These are phyloP conservation scores for Acanthurus tractus DNA, from an alignment of 2,797 vertebrate genomes.

Conservation along the genomic window DNA sequence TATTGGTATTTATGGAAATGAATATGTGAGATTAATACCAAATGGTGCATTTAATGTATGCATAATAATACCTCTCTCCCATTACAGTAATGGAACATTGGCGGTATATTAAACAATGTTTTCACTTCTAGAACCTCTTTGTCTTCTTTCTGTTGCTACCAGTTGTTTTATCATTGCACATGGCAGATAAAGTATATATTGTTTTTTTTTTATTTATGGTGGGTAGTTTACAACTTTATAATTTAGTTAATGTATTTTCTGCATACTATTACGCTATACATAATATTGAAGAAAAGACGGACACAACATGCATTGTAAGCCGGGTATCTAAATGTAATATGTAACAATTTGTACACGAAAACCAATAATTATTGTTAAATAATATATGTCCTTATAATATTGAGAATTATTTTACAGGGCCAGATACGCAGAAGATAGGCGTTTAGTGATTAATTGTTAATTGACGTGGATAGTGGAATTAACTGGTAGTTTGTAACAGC, in stretches of 20 bases:
- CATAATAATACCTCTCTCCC: fast-evolving
- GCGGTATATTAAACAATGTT: neutral
- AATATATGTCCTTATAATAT: too few species aligned
- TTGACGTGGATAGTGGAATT: too few species aligned
- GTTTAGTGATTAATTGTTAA: too few species aligned
- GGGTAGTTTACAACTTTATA: neutral
- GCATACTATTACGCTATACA: neutral
- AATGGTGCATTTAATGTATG: slow-evolving; percentile 20
- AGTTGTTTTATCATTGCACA: neutral
- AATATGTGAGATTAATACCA: slow-evolving; percentile 11
- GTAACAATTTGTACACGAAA: too few species aligned
- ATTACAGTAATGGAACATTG: neutral
- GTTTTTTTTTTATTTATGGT: neutral
- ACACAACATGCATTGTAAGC: too few species aligned
- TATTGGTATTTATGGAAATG: neutral
- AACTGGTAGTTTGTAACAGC: slow-evolving; percentile 4
- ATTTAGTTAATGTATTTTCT: neutral
- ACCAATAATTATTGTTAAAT: too few species aligned
- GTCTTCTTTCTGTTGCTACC: neutral
- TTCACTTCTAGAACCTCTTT: neutral
- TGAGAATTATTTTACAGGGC: too few species aligned
- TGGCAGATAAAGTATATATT: neutral
- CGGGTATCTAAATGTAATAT: too few species aligned
- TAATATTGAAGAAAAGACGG: too few species aligned
- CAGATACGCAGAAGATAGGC: too few species aligned